Evolutionary conservation across 2,888 invertebrate genomes (phyloP).

Genomic region (Cecidostiba fungosa): DNA sequence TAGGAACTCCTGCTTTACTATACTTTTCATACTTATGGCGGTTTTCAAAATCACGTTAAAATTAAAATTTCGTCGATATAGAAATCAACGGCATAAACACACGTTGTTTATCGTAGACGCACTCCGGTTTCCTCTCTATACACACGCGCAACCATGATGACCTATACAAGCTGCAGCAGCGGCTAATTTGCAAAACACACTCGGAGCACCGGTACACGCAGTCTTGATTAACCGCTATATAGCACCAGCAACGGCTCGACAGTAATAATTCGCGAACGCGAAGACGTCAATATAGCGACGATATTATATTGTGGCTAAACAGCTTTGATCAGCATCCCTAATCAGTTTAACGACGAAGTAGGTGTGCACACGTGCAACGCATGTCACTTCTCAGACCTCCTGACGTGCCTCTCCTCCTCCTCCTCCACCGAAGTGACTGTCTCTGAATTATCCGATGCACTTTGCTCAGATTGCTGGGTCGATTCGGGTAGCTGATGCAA

Average conservation of each 20-base stretch:
- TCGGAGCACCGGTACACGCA: not conserved
- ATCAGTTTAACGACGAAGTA: slow-evolving; percentile 32
- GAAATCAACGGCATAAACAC: not conserved
- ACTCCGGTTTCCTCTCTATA: not conserved
- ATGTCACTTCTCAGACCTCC: not conserved
- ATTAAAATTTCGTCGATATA: not conserved
- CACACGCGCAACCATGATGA: not conserved
- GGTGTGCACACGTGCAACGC: not conserved
- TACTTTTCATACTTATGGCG: not conserved
- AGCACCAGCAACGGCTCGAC: not conserved
- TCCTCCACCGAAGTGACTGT: slow-evolving; percentile 23
- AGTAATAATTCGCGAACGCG: slow-evolving; percentile 15
- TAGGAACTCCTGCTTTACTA: not conserved
- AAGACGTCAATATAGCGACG: slow-evolving; percentile 14
- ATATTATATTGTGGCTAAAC: slow-evolving; percentile 39
- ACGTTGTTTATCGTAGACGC: not conserved
- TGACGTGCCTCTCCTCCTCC: not conserved
- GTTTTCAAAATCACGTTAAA: too few relatives aligned
- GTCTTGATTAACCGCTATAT: slow-evolving; percentile 2
- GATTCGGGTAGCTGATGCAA: not conserved
- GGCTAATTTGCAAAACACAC: slow-evolving; percentile 7
- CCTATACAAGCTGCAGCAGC: not conserved
- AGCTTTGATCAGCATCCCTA: slow-evolving; percentile 22
- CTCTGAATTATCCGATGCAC: slow-evolving; percentile 38
- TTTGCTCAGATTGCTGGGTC: slow-evolving; percentile 44